A percentile compares a stretch with the other conserved stretches of the same genome.
Conservation (phyloP, 2,888 invertebrate species). For the Sinohyriopsis cumingii region DNA sequence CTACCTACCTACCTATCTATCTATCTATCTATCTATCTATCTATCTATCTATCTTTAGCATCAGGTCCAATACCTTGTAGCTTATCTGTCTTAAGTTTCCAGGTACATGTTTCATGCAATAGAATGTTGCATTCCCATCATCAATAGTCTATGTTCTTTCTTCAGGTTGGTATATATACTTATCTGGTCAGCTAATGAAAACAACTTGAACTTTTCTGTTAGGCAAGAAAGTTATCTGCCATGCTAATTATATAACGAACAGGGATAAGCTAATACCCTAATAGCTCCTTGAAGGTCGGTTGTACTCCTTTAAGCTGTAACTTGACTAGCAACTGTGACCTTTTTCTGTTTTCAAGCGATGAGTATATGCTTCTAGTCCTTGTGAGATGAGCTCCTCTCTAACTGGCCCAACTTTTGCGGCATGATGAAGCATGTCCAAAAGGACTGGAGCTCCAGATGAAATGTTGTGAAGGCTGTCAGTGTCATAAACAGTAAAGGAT, state of each 20-base stretch:
- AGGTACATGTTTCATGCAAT: no score
- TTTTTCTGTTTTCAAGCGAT: conserved; percentile 10
- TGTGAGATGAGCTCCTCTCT: neutral
- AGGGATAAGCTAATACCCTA: neutral
- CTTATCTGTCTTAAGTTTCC: no score
- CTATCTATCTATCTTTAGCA: no score
- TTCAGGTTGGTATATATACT: neutral
- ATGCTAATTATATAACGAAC: neutral
- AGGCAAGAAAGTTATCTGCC: neutral
- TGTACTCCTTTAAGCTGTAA: neutral
- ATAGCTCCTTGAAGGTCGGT: neutral
- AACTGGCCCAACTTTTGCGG: neutral
- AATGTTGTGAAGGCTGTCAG: neutral
- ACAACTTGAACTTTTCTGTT: neutral
- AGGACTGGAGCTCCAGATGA: neutral
- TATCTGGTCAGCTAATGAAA: neutral
- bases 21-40: no score
- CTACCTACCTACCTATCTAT: no score
- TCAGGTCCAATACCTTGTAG: no score
- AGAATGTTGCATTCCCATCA: no score
- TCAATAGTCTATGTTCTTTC: no score
- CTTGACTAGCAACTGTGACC: conserved; percentile 3
- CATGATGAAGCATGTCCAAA: neutral
- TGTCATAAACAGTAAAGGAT: conserved; percentile 1
- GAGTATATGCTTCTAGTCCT: neutral